Conservation (phyloP, 2,888 invertebrate species). For the Melanotus villosus region DNA sequence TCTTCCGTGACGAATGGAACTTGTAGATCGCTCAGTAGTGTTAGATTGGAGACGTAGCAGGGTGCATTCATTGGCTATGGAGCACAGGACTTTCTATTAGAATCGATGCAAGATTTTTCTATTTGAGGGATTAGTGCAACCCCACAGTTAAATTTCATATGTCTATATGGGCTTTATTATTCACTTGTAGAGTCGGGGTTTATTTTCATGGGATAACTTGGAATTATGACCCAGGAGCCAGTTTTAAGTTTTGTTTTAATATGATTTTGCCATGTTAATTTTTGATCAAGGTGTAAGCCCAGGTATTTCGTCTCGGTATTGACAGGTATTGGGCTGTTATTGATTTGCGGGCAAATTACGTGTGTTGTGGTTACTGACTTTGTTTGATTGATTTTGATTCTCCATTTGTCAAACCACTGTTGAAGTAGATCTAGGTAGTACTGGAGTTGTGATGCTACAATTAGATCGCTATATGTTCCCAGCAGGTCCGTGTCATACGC, state of each 20-base stretch:
- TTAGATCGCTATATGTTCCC: too few relatives aligned
- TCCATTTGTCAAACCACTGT: background rate
- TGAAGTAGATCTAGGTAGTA: background rate
- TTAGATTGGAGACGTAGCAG: too few relatives aligned
- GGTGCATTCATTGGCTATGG: too few relatives aligned
- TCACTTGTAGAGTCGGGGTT: background rate
- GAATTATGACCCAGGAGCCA: constrained; percentile 6
- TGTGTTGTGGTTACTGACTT: background rate
- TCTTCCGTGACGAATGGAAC: constrained; percentile 7
- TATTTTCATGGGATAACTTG: too few relatives aligned
- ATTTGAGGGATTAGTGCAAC: background rate
- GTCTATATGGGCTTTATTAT: too few relatives aligned
- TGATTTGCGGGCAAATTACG: too few relatives aligned
- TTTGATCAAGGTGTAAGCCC: constrained; percentile 10
- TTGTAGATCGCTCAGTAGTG: constrained; percentile 3
- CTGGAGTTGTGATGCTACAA: background rate
- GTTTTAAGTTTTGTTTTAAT: background rate
- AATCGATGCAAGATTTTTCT: background rate
- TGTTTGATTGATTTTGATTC: too few relatives aligned
- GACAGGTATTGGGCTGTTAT: too few relatives aligned
- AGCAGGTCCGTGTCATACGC: too few relatives aligned
- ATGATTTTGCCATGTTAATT: background rate
- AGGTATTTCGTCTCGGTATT: background rate
- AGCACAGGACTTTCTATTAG: too few relatives aligned
- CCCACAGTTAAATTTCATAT: background rate